phyloP scores from a whole-genome alignment of 2,888 invertebrate species.

The Chalcis sispes region DNA sequence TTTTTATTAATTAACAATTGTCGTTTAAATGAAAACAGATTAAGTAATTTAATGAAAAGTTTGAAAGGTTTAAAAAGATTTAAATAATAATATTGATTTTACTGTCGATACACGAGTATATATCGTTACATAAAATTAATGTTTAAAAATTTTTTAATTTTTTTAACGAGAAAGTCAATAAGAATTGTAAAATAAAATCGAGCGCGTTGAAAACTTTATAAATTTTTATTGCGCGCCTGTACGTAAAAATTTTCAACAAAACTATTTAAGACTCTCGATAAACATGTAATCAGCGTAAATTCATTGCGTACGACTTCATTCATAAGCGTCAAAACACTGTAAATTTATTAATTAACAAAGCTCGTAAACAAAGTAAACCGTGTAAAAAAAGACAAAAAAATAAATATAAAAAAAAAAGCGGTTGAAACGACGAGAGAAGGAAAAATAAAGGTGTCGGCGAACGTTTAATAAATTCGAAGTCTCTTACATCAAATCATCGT shows the following conservation, averaged over 20 bases:
- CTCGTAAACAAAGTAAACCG: slow-evolving; percentile 29
- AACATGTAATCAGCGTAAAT: slow-evolving; percentile 29
- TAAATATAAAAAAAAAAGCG: too few species aligned
- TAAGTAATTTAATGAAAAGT: neutral
- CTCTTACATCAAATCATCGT: slow-evolving; percentile 38
- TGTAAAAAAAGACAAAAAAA: too few species aligned
- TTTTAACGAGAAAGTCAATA: neutral
- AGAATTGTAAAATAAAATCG: slow-evolving; percentile 5
- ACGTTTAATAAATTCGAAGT: slow-evolving; percentile 38
- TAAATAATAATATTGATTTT: neutral
- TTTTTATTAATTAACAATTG: slow-evolving; percentile 12
- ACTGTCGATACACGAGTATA: neutral
- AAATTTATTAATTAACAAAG: slow-evolving; percentile 38
- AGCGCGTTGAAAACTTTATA: neutral
- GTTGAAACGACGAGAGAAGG: too few species aligned
- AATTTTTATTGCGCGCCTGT: too few species aligned
- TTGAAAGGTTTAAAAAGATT: neutral
- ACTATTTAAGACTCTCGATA: neutral
- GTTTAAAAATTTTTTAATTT: neutral
- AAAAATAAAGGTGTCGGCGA: neutral
- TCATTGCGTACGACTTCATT: slow-evolving; percentile 37
- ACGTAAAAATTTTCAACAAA: neutral
- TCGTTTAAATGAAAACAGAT: neutral
- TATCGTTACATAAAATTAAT: neutral
- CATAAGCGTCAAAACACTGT: neutral